Evolutionary conservation across 2,113 vertebrate genomes (phyloP), one percentile per base, ranked within the genome.

Genomic region (Panthera tigris): DNA sequence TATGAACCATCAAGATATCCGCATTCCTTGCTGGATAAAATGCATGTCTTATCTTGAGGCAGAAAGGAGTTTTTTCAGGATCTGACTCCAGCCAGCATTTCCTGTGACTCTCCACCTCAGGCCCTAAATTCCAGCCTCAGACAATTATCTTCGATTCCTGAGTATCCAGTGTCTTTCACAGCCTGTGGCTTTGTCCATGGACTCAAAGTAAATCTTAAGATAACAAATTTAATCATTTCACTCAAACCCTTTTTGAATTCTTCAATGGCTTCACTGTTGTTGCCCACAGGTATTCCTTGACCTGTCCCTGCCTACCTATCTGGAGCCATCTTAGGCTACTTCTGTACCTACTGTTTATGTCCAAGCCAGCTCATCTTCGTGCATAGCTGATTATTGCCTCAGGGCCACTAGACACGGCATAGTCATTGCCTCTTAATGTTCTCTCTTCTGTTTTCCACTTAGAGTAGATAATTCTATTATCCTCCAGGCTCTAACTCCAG

Each of bases 181-280:
- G 4, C 1, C 4, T 87, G 23, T 65, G 27, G 19, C 33, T 94
- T 69, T 82, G 2, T 27, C 27, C 36, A 4, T 36, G 14, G 33
- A 90, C 12, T 89, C 29, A 7, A 39, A 84, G 71, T 97, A 55
- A 83, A 27, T 90, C 95, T 92, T 92, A 88, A 66, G 29, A n/a
- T 6, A 50, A 25, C 14, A 93, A 45, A 92, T 91, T 76, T 61
- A 6, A 36, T 57, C 52, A 15, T 39, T 93, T 52, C 7, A 50
- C 12, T 71, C 23, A 23, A 4, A 45, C 18, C 50, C 31, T 81
- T 21, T 95, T 41, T 89, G 83, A 94, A 71, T 33, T 25, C 36
- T 91, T 18, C 45, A 79, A 2, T 21, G 57, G 4, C 55, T 87
- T 73, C 45, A 69, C 0, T 69, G 45, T 31, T 4, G 1, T 50